phyloP scores from a whole-genome alignment of 2,113 vertebrate species.

The Sapajus apella region DNA sequence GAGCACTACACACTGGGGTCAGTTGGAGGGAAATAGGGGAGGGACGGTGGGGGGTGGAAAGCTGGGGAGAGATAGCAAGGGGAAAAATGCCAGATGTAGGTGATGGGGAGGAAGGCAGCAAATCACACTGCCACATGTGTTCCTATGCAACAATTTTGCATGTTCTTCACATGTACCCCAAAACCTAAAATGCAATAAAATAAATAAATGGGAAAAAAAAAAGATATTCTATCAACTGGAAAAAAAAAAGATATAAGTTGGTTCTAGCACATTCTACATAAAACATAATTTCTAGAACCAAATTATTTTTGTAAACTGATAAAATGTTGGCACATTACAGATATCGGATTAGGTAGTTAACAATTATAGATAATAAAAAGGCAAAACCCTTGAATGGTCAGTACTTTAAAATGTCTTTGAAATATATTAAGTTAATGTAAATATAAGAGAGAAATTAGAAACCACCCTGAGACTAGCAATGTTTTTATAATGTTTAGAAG shows the following conservation, averaged over 20 bases:
- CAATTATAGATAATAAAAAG: neutral
- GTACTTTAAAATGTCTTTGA: slow-evolving; percentile 48
- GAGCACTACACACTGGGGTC: no score
- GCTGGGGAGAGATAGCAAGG: no score
- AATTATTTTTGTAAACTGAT: slow-evolving; percentile 43
- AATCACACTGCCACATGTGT: no score
- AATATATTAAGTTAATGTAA: slow-evolving; percentile 19
- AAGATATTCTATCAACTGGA: no score
- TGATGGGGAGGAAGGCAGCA: no score
- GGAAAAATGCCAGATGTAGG: no score
- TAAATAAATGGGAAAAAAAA: no score
- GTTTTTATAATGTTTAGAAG: slow-evolving; percentile 9
- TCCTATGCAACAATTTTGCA: no score
- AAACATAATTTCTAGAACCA: slow-evolving; percentile 22
- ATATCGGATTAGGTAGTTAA: neutral
- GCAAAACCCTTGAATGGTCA: neutral
- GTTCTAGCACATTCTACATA: neutral
- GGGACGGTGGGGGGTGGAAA: no score
- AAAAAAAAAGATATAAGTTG: neutral
- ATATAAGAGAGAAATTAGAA: neutral
- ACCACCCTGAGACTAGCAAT: neutral
- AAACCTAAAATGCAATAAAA: no score
- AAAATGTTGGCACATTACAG: neutral
- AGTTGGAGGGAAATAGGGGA: no score
- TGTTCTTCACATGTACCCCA: no score